Evolutionary conservation across 2,888 invertebrate genomes (phyloP).

Genomic region (Drosophila siamana): DNA sequence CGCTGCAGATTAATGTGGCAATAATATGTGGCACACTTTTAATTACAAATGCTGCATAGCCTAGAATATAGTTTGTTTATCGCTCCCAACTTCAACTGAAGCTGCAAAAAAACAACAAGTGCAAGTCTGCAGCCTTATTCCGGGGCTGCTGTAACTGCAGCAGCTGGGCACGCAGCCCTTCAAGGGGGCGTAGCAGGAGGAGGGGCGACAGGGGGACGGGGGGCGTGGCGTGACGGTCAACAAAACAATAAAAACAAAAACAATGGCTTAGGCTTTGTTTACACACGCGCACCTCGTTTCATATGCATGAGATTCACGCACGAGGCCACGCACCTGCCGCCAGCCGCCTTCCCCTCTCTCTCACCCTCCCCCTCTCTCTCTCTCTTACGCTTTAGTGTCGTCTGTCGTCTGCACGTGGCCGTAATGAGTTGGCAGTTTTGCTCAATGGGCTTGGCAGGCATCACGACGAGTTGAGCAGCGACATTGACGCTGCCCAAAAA

Average conservation of each 20-base stretch:
- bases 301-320: constrained; percentile 69
- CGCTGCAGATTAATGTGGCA: too few relatives aligned
- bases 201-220: too few relatives aligned
- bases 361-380: not conserved
- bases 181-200: not conserved
- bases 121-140: not conserved
- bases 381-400: not conserved
- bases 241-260: constrained; percentile 27
- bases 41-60: too few relatives aligned
- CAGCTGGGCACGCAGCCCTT: not conserved
- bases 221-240: not conserved
- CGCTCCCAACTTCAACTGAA: too few relatives aligned
- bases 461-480: not conserved
- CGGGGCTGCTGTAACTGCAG: not conserved
- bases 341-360: not conserved
- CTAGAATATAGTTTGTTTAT: too few relatives aligned
- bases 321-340: constrained; percentile 46
- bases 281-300: constrained; percentile 68
- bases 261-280: constrained; percentile 61
- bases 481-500: not conserved
- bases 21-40: too few relatives aligned
- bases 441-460: too few relatives aligned
- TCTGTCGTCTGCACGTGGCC: constrained; percentile 46
- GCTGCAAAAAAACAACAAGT: too few relatives aligned
- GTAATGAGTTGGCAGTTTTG: constrained; percentile 52